Percentiles rank a stretch among this genome's conserved stretches.
phyloP scores from a whole-genome alignment of 2,888 invertebrate genomes.

The Drymonia ruficornis region DNA sequence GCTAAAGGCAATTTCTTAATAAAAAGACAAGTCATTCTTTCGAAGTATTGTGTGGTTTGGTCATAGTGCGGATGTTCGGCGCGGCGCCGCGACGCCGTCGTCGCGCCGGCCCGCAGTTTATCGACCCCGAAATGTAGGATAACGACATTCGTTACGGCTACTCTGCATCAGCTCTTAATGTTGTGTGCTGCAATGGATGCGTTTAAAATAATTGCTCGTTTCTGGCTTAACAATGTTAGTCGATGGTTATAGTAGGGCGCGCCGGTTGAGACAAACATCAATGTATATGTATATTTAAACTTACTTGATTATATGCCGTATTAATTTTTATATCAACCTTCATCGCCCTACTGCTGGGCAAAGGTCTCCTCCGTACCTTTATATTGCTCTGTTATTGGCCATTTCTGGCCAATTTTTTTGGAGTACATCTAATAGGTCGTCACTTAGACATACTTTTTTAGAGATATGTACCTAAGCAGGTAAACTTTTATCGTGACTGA shows the following conservation, averaged over 20 bases:
- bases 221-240: constrained; percentile 45
- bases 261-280: constrained; percentile 10
- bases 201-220: constrained; percentile 65
- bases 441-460: no score
- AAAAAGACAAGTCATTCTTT: constrained; percentile 22
- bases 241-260: constrained; percentile 19
- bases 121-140: constrained; percentile 78
- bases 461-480: no score
- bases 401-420: no score
- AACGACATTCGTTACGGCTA: constrained; percentile 75
- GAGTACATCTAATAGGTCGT: no score
- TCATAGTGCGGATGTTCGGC: constrained; percentile 58
- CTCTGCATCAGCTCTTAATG: constrained; percentile 57
- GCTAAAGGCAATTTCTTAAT: constrained; percentile 17
- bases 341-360: no score
- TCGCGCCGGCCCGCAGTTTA: constrained; percentile 64
- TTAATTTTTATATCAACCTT: no score
- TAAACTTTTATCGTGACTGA: no score
- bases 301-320: no score
- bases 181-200: constrained; percentile 61
- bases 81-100: constrained; percentile 61
- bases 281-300: no score
- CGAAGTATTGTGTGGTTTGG: constrained; percentile 43
- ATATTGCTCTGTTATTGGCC: no score
- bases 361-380: no score